Base-by-base conservation (phyloP, 1,140 invertebrate genomes). In the Eriosoma lanigerum region DNA sequence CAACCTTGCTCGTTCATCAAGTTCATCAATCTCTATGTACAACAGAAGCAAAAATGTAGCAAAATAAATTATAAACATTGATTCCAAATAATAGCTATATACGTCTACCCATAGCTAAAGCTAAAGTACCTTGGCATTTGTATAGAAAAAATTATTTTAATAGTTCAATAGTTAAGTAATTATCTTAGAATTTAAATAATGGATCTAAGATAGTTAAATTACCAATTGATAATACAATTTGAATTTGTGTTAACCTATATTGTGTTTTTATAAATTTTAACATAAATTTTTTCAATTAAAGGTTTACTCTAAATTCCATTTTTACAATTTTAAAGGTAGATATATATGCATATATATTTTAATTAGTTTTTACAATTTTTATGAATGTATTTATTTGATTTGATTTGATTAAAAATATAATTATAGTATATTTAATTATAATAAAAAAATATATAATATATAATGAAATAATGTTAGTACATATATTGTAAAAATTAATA, bases 301-400 rank as follows among this genome's bases (percentile, higher is more conserved):
- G 58, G 54, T 56, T 48, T 62, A 44, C 4, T 78, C 13, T 58
- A 48, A 48, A 56, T 58, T 58, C 21, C 73, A 58, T 78, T 78
- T 78, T 78, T 72, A 52, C 24, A 26, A 72, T 52, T 29, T 72
- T 50, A 19, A 66, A 72, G 68, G 68, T 72, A 72, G 48, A 72
- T 72, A 70, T 68, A 38, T 38, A 38, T 38, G 3, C 8, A 38
- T 38, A 4, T 46, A 46, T 50, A 19, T 52, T 29, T 72, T 3
- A 48, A 19, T 13, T 52, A 38, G 8, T 38, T 38, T 38, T 38
- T 38, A 38, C 8, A 38, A 38, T 72, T 68, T 62, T 46, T 15
- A 68, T n/a, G n/a, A n/a, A n/a, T n/a, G n/a, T n/a, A n/a, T n/a
- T n/a, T 38, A n/a, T 38, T 38, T n/a, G 9, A 64, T 64, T 38